Conservation (phyloP, 2,888 invertebrate genomes). For the Bombylius discolor region DNA sequence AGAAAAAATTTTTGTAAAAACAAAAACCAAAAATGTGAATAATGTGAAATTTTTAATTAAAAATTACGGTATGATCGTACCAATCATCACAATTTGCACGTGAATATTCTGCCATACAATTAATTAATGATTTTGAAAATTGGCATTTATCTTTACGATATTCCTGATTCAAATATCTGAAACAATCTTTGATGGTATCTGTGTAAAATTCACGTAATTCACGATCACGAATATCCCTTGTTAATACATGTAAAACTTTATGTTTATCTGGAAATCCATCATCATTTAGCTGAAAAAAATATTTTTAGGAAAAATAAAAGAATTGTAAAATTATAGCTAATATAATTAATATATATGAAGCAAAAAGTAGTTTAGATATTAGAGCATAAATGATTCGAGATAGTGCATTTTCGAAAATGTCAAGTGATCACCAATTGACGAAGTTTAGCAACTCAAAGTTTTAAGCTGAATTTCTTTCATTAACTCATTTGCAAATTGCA, state of each 20-base stretch:
- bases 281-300: constrained; percentile 24
- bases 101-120: constrained; percentile 58
- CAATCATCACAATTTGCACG: constrained; percentile 62
- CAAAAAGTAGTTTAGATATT: too few species aligned
- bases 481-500: too few species aligned
- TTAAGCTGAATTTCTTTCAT: too few species aligned
- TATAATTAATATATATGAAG: too few species aligned
- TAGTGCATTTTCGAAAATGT: too few species aligned
- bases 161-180: constrained; percentile 46
- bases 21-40: too few species aligned
- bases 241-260: constrained; percentile 46
- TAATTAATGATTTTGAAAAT: constrained; percentile 49
- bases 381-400: too few species aligned
- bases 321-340: too few species aligned
- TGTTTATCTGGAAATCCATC: constrained; percentile 46
- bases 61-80: constrained; percentile 42
- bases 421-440: too few species aligned
- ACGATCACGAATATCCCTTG: constrained; percentile 47
- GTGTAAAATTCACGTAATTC: constrained; percentile 55
- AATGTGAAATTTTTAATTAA: constrained; percentile 20
- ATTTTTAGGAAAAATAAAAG: too few species aligned
- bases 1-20: too few species aligned
- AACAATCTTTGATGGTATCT: constrained; percentile 59
- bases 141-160: constrained; percentile 48
- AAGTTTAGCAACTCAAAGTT: too few species aligned